Conservation (phyloP, 2,113 vertebrate species). For the Neolamprologus kungweensis region DNA sequence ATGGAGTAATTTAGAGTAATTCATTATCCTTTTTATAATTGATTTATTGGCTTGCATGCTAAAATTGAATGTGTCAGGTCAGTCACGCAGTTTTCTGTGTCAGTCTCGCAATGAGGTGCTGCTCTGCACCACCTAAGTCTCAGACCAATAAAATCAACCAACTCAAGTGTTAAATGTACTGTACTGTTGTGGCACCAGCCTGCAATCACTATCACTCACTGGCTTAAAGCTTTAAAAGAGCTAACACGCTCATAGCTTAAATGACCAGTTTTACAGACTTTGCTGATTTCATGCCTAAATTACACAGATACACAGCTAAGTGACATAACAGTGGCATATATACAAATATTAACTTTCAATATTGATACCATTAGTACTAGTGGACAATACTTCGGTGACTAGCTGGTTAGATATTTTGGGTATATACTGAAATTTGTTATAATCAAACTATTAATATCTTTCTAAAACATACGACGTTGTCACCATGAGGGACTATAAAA, state of each 20-base stretch:
- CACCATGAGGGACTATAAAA: neutral
- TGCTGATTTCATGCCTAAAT: neutral
- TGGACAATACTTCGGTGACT: neutral
- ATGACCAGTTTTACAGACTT: neutral
- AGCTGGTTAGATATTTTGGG: neutral
- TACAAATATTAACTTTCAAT: neutral
- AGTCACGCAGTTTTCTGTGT: neutral
- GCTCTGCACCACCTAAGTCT: neutral
- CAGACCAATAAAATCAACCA: neutral
- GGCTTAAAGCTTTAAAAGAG: neutral
- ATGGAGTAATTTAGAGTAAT: neutral
- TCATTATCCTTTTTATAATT: neutral
- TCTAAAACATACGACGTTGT: neutral
- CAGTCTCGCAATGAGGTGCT: neutral
- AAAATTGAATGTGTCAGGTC: neutral
- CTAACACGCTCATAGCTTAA: neutral
- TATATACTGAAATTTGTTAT: neutral
- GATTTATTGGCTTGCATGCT: neutral
- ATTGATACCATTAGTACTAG: neutral
- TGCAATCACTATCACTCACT: neutral
- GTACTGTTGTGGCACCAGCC: neutral
- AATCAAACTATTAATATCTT: neutral
- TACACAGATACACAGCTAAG: neutral
- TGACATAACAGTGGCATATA: neutral
- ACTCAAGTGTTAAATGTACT: neutral